phyloP scores from a whole-genome alignment of 2,888 invertebrate genomes.

The Drosophila ezoana region DNA sequence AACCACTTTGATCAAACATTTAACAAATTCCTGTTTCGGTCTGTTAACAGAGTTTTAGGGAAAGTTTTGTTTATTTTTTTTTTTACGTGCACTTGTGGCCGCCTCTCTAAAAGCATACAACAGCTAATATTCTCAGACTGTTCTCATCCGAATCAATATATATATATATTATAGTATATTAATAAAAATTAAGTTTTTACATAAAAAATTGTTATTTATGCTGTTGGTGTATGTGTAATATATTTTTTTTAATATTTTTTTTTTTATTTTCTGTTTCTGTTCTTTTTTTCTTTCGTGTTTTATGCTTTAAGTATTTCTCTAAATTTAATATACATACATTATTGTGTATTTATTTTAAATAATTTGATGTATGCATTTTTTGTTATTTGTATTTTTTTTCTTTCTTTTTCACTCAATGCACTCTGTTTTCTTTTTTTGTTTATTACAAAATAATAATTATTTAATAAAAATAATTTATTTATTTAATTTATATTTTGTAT shows the following conservation, averaged over 20 bases:
- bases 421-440: conserved; percentile 37
- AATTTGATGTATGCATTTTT: conserved; percentile 28
- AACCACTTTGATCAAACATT: no score
- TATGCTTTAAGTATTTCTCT: conserved; percentile 53
- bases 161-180: conserved; percentile 5
- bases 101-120: conserved; percentile 27
- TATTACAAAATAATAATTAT: conserved; percentile 75
- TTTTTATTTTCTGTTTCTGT: no score
- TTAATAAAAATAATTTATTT: conserved; percentile 81
- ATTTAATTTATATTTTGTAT: conserved; percentile 63
- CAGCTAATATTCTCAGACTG: conserved; percentile 23
- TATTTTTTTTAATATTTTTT: conserved; percentile 4
- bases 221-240: conserved; percentile 29
- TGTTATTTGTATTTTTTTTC: conserved; percentile 3
- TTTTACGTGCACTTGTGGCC: neutral
- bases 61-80: neutral
- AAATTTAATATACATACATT: conserved; percentile 56
- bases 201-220: conserved; percentile 38
- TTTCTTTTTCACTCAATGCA: conserved; percentile 39
- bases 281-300: conserved; percentile 14
- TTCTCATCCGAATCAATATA: conserved; percentile 15
- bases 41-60: no score
- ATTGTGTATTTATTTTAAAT: conserved; percentile 48
- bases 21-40: no score
- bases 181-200: conserved; percentile 43